Evolutionary conservation across 2,113 vertebrate genomes (phyloP), one percentile per base, ranked within the genome.

Genomic region (Spea multiplicata): DNA sequence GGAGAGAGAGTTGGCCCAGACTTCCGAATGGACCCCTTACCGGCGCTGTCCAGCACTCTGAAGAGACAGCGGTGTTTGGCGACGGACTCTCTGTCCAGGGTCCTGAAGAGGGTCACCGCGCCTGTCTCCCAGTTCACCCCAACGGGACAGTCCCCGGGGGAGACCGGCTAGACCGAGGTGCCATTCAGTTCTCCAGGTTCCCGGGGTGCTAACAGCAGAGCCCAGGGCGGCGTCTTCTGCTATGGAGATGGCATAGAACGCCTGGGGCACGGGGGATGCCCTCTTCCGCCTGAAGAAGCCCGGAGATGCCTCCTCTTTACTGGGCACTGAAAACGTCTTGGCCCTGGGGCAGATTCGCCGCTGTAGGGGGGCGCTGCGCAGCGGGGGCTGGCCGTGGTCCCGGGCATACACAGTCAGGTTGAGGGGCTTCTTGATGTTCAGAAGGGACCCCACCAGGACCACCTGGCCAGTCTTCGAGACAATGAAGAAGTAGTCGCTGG

Each of bases 381-480:
- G 90, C 3, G 91, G 78, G 4, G 94, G 95, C 84, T 90, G 93
- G 0, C 95, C 95, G 49, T 91, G 92, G 86, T 95, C 94, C 47
- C 92, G 87, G 16, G 93, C 94, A 78, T 92, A 95, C 46, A 96
- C 90, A 71, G 84, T 72, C 75, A 95, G 92, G 81, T 87, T 88
- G 47, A 95, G 87, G 3, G 92, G 89, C 1, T 89, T 85, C 45
- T 85, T 88, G 74, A 89, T 83, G 77, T 93, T 90, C 5, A 95
- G 90, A 50, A 96, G 93, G n/a, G 95, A 96, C 84, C 94, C 91
- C 55, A 95, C 93, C 45, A 95, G 86, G 8, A 95, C 84, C 9
- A 95, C 88, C 75, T 94, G 91, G 4, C 95, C 94, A 3, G 93
- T 95, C 90, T 95, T 95, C 66, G 94, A 94, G 76, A 94, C 94